Conservation (phyloP, 2,797 vertebrate genomes). For the Crypturellus tataupa region DNA sequence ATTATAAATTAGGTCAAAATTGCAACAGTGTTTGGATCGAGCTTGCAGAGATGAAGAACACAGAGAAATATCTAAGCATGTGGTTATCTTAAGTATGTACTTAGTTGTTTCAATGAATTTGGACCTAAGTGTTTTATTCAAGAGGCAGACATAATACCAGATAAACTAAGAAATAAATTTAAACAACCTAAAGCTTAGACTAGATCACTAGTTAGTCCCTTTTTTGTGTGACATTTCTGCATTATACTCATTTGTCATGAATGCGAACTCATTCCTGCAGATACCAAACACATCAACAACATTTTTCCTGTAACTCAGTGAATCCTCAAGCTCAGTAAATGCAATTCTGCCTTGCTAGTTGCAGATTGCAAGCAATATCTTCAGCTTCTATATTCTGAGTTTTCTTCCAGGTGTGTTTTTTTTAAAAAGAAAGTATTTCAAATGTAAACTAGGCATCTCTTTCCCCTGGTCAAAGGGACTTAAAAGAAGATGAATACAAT, state of each 20-base stretch:
- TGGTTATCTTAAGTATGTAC: background rate
- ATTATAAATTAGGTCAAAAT: background rate
- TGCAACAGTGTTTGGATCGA: background rate
- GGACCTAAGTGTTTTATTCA: background rate
- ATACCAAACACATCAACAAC: conserved; percentile 23
- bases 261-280: conserved; percentile 43
- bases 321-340: conserved; percentile 1
- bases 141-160: background rate
- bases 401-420: background rate
- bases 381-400: background rate
- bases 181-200: conserved; percentile 4
- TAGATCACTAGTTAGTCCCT: background rate
- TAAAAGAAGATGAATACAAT: background rate
- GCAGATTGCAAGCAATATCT: background rate
- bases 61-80: fast-evolving
- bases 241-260: conserved; percentile 26
- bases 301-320: background rate
- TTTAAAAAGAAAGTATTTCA: background rate
- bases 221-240: conserved; percentile 10
- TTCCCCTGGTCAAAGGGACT: fast-evolving
- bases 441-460: background rate
- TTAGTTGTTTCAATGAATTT: background rate
- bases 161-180: background rate
- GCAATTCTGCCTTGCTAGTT: background rate
- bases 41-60: background rate